phyloP scores from a whole-genome alignment of 2,113 vertebrate genomes.

The Tricholaema leucomelas region DNA sequence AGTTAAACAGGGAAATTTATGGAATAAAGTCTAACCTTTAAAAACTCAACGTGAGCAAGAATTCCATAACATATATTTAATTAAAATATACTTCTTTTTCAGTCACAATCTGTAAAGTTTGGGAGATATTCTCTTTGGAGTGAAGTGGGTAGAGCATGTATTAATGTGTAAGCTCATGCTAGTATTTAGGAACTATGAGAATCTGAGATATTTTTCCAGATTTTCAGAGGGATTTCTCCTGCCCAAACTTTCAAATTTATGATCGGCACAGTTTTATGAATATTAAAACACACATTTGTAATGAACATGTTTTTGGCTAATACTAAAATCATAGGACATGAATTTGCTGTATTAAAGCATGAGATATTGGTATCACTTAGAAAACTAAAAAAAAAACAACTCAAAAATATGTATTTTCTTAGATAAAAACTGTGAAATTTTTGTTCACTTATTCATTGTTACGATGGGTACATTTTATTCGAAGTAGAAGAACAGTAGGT shows the following conservation, averaged over 20 bases:
- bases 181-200: not conserved
- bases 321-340: not conserved
- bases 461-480: not conserved
- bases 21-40: not conserved
- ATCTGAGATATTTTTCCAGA: not conserved
- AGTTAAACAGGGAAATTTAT: not conserved
- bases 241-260: not conserved
- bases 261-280: not conserved
- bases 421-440: not conserved
- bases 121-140: not conserved
- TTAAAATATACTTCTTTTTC: not conserved
- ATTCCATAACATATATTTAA: not conserved
- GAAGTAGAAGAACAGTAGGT: not conserved
- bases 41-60: not conserved
- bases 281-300: not conserved
- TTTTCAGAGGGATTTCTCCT: not conserved
- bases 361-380: not conserved
- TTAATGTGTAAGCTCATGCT: rapidly evolving
- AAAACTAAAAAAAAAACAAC: not conserved
- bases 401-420: not conserved
- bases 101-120: not conserved
- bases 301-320: not conserved
- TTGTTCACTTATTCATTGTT: not conserved
- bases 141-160: not conserved
- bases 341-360: not conserved